These are phyloP conservation scores for Drosophila arawakana DNA, from an alignment of 1,140 invertebrate species.

Conservation along the genomic window DNA sequence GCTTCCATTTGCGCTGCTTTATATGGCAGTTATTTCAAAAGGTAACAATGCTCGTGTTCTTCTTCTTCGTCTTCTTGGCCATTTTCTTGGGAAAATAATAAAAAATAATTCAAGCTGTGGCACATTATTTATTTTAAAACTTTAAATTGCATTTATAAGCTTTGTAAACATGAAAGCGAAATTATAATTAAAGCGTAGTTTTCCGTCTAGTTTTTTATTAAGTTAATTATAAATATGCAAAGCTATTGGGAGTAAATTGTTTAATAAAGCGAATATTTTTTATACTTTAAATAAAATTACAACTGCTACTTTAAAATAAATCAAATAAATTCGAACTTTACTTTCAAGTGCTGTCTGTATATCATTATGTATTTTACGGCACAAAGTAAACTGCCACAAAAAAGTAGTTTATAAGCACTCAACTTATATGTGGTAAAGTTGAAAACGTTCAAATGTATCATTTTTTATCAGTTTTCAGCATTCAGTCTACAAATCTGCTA, in stretches of 20 bases:
- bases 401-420: conserved; percentile 25
- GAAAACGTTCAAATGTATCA: conserved; percentile 19
- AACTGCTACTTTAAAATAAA: too few species aligned
- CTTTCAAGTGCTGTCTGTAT: too few species aligned
- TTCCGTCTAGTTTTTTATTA: too few species aligned
- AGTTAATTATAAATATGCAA: too few species aligned
- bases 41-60: background rate
- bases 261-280: too few species aligned
- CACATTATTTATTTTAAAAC: background rate
- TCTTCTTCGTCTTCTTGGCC: too few species aligned
- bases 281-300: too few species aligned
- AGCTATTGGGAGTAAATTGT: too few species aligned
- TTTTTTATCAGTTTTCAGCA: conserved; percentile 47
- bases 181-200: too few species aligned
- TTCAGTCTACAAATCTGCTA: conserved; percentile 37
- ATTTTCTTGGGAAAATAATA: background rate
- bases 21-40: conserved; percentile 1
- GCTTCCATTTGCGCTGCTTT: conserved; percentile 15
- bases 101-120: background rate
- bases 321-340: too few species aligned
- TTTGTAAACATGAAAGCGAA: too few species aligned
- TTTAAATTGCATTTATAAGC: background rate
- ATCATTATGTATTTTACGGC: background rate
- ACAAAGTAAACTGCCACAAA: background rate
- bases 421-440: conserved; percentile 4